These are phyloP conservation scores for Scolanthus callimorphus DNA, from an alignment of 92 coral and sea anemone genomes.

Conservation along the genomic window DNA sequence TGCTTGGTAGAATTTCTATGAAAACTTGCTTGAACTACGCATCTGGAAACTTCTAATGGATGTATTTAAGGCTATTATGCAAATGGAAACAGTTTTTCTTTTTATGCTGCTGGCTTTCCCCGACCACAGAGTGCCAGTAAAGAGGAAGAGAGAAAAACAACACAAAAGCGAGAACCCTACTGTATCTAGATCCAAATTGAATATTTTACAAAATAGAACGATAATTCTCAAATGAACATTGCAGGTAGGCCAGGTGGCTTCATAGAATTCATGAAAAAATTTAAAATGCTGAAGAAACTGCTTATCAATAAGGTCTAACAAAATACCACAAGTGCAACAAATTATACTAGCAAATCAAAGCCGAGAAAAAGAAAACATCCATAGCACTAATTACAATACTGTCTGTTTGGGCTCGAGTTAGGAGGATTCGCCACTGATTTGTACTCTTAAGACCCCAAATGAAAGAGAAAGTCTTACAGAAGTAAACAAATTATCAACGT, in stretches of 20 bases:
- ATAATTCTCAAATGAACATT: no score
- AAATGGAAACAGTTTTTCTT: not conserved
- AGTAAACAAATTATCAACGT: no score
- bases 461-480: no score
- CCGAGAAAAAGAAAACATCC: constrained; percentile 15
- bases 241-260: no score
- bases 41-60: constrained; percentile 3
- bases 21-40: no score
- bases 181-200: no score
- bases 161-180: no score
- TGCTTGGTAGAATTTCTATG: no score
- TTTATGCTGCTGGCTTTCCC: constrained; percentile 1
- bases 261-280: no score
- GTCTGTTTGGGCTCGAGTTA: not conserved
- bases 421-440: not conserved
- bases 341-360: constrained; percentile 32
- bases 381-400: constrained; percentile 1
- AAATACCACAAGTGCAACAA: constrained; percentile 9
- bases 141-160: no score
- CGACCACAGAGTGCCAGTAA: constrained; percentile 1
- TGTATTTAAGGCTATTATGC: constrained; percentile 15
- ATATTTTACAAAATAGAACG: no score
- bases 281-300: constrained; percentile 3
- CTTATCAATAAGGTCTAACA: constrained; percentile 20
- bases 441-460: not conserved